phyloP scores from a whole-genome alignment of 2,113 vertebrate species.

The Eretmochelys imbricata region DNA sequence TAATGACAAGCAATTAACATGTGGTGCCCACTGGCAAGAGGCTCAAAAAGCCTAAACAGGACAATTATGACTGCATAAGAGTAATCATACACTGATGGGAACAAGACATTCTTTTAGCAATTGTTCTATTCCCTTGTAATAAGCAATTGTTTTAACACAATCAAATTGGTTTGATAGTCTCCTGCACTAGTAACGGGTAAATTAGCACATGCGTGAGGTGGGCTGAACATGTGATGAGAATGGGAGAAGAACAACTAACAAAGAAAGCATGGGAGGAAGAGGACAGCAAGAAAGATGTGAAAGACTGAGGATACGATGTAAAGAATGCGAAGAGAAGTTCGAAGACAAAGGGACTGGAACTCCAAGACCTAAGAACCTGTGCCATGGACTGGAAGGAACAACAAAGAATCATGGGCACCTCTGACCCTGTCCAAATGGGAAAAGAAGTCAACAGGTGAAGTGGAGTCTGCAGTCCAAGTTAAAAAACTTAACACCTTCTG shows the following conservation, averaged over 20 bases:
- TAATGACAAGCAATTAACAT: background rate
- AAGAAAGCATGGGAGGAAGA: background rate
- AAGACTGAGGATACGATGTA: background rate
- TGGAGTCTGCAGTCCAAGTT: background rate
- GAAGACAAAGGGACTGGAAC: background rate
- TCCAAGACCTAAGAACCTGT: background rate
- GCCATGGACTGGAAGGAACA: background rate
- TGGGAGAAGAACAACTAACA: background rate
- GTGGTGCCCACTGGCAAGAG: background rate
- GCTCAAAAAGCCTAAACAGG: background rate
- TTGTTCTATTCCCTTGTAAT: background rate
- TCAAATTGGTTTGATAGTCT: background rate
- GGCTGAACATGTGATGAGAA: background rate
- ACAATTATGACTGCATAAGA: background rate
- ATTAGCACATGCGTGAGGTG: background rate
- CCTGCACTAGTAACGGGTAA: background rate
- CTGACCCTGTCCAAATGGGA: background rate
- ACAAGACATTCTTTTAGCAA: background rate
- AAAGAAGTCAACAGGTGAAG: background rate
- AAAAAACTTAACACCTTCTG: background rate
- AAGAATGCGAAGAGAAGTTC: background rate
- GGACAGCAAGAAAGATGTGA: background rate
- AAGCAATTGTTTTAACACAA: background rate
- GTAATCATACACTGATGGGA: background rate
- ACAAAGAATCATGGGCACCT: background rate